Evolutionary conservation across 2,113 vertebrate genomes (phyloP), one percentile per base, ranked within the genome.

Genomic region (Salvelinus namaycush): DNA sequence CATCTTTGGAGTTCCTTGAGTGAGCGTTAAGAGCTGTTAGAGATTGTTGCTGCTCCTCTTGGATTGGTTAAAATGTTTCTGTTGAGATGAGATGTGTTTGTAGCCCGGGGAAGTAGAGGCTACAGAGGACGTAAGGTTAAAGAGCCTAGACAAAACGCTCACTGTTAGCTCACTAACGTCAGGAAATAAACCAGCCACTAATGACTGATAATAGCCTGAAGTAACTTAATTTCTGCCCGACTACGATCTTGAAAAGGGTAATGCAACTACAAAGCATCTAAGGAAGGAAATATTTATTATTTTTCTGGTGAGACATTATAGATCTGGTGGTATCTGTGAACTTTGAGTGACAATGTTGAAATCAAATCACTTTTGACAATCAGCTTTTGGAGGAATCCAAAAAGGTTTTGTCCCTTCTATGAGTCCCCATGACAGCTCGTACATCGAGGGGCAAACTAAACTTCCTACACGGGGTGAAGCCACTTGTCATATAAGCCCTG

Each of bases 381-480:
- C 20, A n/a, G 5, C 8, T 60, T 60, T 60, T 31, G 29, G n/a
- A 22, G 59, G 59, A 20, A 60, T 22, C 18, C 1, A 4, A 60
- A 60, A 60, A 22, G 59, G 59, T 60, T 22, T 60, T 22, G 3
- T 16, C 14, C 14, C 14, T 54, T 5, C 49, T 16, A 5, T 16
- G 49, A 54, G 16, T 3, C 16, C 16, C 49, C 14, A 16, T 16
- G 49, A 54, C 49, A 16, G n/a, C 76, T 83, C 29, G 29, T 31
- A 31, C 29, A 5, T 4, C 29, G 29, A 31, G 29, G 29, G 29
- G 5, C 29, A 74, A 76, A 79, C 81, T 72, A 24, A 73, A 67
- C 69, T 65, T 83, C 79, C 79, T 85, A 69, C 74, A 76, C 26
- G 77, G 77, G 78, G 70, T 73, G 77, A 84, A 87, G 5, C 29